Percentiles rank a stretch among this genome's conserved stretches.
Evolutionary conservation across 2,797 vertebrate species (phyloP).

Genomic region (Rhadinocentrus ornatus): DNA sequence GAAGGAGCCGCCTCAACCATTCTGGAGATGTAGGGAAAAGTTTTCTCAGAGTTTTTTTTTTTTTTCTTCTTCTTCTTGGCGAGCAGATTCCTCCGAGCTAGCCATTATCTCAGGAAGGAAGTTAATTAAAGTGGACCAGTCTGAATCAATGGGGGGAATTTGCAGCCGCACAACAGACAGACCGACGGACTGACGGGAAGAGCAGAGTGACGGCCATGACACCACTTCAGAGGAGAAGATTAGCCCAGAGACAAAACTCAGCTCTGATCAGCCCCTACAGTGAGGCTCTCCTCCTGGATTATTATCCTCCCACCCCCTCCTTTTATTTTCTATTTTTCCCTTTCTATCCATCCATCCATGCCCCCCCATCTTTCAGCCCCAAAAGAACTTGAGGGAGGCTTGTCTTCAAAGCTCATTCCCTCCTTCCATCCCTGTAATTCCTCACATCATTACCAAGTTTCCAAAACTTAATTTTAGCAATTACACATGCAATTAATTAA

Average conservation of each 20-base stretch:
- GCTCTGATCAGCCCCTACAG: slow-evolving; percentile 69
- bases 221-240: slow-evolving; percentile 83
- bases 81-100: slow-evolving; percentile 76
- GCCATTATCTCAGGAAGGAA: slow-evolving; percentile 83
- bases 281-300: slow-evolving; percentile 77
- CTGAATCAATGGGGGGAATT: slow-evolving; percentile 85
- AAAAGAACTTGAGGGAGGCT: slow-evolving; percentile 65
- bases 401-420: slow-evolving; percentile 75
- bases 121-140: slow-evolving; percentile 87
- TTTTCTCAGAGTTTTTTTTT: slow-evolving; percentile 62
- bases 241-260: slow-evolving; percentile 82
- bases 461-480: slow-evolving; percentile 89
- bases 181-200: slow-evolving; percentile 67
- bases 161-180: slow-evolving; percentile 61
- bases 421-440: slow-evolving; percentile 81
- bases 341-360: slow-evolving; percentile 71
- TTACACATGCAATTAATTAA: slow-evolving; percentile 91
- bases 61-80: slow-evolving; percentile 56
- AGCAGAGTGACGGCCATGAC: slow-evolving; percentile 84
- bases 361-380: slow-evolving; percentile 62
- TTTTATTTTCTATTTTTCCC: slow-evolving; percentile 60
- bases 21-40: slow-evolving; percentile 69
- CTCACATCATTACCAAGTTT: slow-evolving; percentile 87
- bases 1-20: slow-evolving; percentile 63
- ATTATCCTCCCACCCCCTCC: slow-evolving; percentile 56